phyloP scores from a whole-genome alignment of 2,113 vertebrate genomes.

The Chrysochloris asiatica region DNA sequence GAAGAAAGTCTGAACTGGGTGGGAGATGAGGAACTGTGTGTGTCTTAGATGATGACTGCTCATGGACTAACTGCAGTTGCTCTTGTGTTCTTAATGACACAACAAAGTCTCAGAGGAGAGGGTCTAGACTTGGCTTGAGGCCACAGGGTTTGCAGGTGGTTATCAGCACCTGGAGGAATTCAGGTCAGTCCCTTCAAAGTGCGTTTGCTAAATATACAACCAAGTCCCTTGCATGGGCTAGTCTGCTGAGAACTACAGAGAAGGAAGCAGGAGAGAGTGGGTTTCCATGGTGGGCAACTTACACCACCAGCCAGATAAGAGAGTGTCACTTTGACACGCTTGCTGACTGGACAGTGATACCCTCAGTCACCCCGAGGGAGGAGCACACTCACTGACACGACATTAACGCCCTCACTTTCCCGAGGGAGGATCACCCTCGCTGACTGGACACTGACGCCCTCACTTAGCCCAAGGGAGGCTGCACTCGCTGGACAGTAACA shows the following conservation, averaged over 20 bases:
- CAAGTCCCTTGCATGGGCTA: not conserved
- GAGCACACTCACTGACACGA: no score
- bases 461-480: no score
- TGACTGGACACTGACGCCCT: no score
- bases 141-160: not conserved
- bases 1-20: no score
- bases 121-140: not conserved
- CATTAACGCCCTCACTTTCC: slow-evolving; percentile 76
- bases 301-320: not conserved
- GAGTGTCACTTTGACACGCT: not conserved
- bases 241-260: not conserved
- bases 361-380: no score
- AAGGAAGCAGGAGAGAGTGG: not conserved
- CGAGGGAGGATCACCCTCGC: no score
- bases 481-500: no score
- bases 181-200: not conserved
- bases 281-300: not conserved
- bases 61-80: no score
- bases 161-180: not conserved
- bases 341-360: not conserved
- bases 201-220: not conserved
- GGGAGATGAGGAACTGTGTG: no score
- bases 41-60: no score
- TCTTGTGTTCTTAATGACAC: no score
- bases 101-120: not conserved